These are phyloP conservation scores for Ceraclea dissimilis DNA, from an alignment of 2,888 invertebrate species.

Conservation along the genomic window DNA sequence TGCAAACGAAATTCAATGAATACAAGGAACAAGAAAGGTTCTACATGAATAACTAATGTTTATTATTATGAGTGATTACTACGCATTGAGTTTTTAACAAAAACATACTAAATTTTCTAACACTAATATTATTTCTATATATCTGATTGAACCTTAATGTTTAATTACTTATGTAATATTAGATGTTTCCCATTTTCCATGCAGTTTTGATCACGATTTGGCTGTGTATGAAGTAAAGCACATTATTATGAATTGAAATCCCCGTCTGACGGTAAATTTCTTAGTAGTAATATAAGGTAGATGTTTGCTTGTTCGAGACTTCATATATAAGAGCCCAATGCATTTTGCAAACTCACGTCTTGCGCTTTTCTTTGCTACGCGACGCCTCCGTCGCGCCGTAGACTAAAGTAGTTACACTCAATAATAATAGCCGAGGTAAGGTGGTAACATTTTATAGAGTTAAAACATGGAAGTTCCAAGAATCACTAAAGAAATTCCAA, in stretches of 20 bases:
- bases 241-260: background rate
- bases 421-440: background rate
- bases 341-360: constrained; percentile 13
- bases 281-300: background rate
- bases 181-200: no score
- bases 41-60: no score
- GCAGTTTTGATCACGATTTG: no score
- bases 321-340: constrained; percentile 5
- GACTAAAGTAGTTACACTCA: background rate
- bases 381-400: background rate
- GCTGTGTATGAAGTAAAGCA: background rate
- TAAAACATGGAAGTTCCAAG: background rate
- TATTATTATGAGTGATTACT: no score
- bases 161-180: no score
- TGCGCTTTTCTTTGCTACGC: constrained; percentile 5
- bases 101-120: no score
- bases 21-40: no score
- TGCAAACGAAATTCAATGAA: no score
- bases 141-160: no score
- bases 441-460: background rate
- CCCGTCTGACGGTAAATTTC: background rate
- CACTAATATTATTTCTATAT: no score
- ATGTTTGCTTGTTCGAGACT: constrained; percentile 3
- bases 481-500: background rate
- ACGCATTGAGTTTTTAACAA: no score